Conservation (phyloP, 2,113 vertebrate species). For the Hydrochoerus hydrochaeris region DNA sequence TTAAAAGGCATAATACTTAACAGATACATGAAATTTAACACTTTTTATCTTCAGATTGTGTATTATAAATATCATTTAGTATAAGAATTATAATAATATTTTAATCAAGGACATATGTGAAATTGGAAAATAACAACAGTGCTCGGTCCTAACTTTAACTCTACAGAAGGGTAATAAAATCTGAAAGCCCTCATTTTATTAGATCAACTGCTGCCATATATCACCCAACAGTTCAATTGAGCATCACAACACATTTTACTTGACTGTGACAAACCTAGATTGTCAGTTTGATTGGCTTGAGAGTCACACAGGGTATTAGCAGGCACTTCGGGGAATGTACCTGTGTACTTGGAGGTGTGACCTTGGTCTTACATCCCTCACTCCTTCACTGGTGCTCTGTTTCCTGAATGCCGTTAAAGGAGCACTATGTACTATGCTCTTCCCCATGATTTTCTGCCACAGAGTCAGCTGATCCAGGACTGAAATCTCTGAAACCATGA, state of each 20-base stretch:
- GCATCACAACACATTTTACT: background rate
- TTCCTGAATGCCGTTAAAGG: background rate
- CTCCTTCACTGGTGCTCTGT: background rate
- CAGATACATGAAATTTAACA: background rate
- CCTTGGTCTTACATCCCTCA: background rate
- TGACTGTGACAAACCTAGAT: background rate
- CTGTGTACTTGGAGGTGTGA: background rate
- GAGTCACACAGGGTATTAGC: background rate
- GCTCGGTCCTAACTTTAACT: background rate
- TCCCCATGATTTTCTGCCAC: background rate
- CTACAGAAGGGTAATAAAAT: background rate
- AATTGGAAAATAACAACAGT: background rate
- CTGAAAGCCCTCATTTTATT: background rate
- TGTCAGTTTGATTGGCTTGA: background rate
- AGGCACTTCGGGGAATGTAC: background rate
- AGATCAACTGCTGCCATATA: background rate
- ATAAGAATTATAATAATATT: conserved; percentile 7
- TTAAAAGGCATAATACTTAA: background rate
- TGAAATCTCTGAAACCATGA: background rate
- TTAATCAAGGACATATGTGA: background rate
- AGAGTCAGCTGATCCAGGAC: background rate
- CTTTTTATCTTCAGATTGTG: conserved; percentile 19
- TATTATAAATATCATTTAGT: background rate
- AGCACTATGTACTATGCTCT: background rate
- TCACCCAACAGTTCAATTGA: background rate